A percentile compares a stretch with the other conserved stretches of the same genome.
phyloP scores from a whole-genome alignment of 2,888 invertebrate species.

The Luperina nickerlii region DNA sequence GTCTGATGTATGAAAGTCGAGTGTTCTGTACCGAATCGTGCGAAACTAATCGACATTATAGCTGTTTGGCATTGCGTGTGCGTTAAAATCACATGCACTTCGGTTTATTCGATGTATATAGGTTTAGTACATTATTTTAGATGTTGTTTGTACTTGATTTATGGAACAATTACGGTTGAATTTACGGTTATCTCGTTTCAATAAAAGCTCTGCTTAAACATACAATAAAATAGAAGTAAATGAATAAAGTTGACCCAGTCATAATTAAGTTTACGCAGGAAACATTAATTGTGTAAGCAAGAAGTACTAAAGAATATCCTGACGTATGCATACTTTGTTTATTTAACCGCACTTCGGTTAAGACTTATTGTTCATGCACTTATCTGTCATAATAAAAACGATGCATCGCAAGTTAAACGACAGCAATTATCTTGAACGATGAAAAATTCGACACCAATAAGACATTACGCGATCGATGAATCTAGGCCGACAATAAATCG shows the following conservation, averaged over 20 bases:
- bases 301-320: conserved; percentile 9
- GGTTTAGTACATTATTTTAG: conserved; percentile 21
- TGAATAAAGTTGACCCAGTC: conserved; percentile 6
- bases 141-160: conserved; percentile 10
- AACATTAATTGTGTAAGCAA: conserved; percentile 10
- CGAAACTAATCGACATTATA: conserved; percentile 72
- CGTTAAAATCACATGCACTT: conserved; percentile 59
- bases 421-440: conserved; percentile 55
- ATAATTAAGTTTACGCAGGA: conserved; percentile 19
- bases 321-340: conserved; percentile 15
- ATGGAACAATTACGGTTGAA: conserved; percentile 12
- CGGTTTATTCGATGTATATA: conserved; percentile 34
- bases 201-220: conserved; percentile 5
- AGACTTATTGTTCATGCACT: conserved; percentile 33
- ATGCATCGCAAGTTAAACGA: conserved; percentile 48
- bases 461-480: conserved; percentile 61
- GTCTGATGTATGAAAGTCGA: conserved; percentile 66
- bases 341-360: conserved; percentile 35
- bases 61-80: conserved; percentile 60
- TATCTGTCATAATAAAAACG: conserved; percentile 47
- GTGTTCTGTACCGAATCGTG: conserved; percentile 66
- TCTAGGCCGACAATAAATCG: conserved; percentile 66
- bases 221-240: conserved; percentile 9
- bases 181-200: background rate
- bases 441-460: conserved; percentile 64